A percentile compares a stretch with the other conserved stretches of the same genome.
These are phyloP conservation scores for Gasterosteus aculeatus DNA, from an alignment of 2,113 vertebrate species.

Conservation along the genomic window DNA sequence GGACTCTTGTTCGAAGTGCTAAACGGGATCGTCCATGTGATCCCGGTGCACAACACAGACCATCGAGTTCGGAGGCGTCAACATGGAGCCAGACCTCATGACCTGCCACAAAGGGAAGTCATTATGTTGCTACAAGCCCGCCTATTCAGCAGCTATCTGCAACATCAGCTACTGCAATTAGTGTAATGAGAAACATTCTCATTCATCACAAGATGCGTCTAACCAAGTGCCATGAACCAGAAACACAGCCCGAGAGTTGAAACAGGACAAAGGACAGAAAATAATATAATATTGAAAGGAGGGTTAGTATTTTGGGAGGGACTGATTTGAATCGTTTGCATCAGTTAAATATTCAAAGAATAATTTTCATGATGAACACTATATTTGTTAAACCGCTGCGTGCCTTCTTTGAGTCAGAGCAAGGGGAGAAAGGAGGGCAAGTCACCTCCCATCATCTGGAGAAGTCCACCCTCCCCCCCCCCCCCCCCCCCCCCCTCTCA, in stretches of 20 bases:
- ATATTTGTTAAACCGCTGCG: neutral
- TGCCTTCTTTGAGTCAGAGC: constrained; percentile 13
- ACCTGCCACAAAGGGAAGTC: constrained; percentile 36
- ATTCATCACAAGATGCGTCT: constrained; percentile 20
- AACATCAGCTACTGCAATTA: constrained; percentile 40
- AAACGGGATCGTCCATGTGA: constrained; percentile 26
- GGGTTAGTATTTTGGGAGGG: neutral
- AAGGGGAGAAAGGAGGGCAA: constrained; percentile 84
- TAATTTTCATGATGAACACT: neutral
- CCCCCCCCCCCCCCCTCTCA: constrained; percentile 75
- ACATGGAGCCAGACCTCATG: constrained; percentile 49
- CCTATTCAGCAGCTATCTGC: constrained; percentile 54
- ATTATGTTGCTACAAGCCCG: constrained; percentile 57
- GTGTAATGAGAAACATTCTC: constrained; percentile 28
- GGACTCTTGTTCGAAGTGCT: constrained; percentile 7
- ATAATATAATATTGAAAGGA: constrained; percentile 2
- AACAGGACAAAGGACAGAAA: neutral
- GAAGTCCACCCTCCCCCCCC: constrained; percentile 68
- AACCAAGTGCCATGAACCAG: constrained; percentile 12
- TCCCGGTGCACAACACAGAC: constrained; percentile 1
- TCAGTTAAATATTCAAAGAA: neutral
- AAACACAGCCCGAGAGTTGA: neutral
- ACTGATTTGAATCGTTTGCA: neutral
- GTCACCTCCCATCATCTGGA: constrained; percentile 83
- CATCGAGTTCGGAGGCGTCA: constrained; percentile 24